These are phyloP conservation scores for Rhynchonema sp. DNA, from an alignment of 2,888 invertebrate genomes.

Conservation along the genomic window DNA sequence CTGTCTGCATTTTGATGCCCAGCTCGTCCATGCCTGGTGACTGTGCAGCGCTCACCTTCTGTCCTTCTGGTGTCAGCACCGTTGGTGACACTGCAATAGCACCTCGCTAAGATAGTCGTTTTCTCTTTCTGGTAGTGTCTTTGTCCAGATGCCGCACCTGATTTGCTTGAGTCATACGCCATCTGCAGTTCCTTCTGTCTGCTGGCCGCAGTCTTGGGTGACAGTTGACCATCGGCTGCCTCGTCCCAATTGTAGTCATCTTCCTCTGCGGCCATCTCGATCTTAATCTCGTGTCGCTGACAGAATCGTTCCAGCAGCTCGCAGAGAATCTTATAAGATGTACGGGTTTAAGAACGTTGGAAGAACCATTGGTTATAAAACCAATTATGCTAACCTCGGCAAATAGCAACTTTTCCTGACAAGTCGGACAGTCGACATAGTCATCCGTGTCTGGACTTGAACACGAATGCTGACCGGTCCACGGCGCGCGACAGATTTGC, in stretches of 20 bases:
- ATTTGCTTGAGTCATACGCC: too few relatives aligned
- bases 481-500: conserved; percentile 52
- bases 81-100: too few relatives aligned
- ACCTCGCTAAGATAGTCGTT: too few relatives aligned
- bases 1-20: background rate
- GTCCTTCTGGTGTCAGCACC: too few relatives aligned
- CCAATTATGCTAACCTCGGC: background rate
- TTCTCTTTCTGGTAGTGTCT: too few relatives aligned
- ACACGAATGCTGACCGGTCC: conserved; percentile 45
- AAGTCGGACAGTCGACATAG: conserved; percentile 47
- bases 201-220: background rate
- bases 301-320: conserved; percentile 17
- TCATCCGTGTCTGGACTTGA: conserved; percentile 32
- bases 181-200: too few relatives aligned
- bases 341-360: background rate
- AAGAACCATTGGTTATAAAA: too few relatives aligned
- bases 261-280: conserved; percentile 3
- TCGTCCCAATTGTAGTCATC: conserved; percentile 4
- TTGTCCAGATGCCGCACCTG: too few relatives aligned
- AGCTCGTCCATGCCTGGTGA: too few relatives aligned
- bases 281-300: conserved; percentile 1
- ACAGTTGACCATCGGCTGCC: background rate
- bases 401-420: background rate
- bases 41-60: too few relatives aligned
- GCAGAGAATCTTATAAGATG: conserved; percentile 18